A percentile compares a stretch with the other conserved stretches of the same genome.
phyloP scores from a whole-genome alignment of 1,140 invertebrate genomes.

The Harlomillsia oculata region DNA sequence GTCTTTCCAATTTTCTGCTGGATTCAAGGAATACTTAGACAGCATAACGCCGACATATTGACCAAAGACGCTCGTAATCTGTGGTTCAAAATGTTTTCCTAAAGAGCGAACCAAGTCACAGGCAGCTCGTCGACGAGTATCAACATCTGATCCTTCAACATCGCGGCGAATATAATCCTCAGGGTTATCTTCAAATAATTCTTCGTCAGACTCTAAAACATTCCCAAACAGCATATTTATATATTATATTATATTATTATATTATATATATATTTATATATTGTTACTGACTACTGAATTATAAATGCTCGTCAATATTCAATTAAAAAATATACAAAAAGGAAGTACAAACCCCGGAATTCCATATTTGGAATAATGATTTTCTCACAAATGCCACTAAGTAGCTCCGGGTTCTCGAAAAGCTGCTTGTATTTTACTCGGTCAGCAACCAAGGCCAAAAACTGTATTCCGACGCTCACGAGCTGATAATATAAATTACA shows the following conservation, averaged over 20 bases:
- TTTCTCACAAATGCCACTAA: constrained; percentile 91
- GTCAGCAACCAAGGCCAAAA: constrained; percentile 87
- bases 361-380: constrained; percentile 97
- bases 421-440: constrained; percentile 73
- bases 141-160: constrained; percentile 97
- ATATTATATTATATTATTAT: constrained; percentile 1
- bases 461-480: constrained; percentile 90
- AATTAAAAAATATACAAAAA: constrained; percentile 6
- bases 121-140: constrained; percentile 85
- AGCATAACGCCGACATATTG: constrained; percentile 75
- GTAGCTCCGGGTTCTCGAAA: constrained; percentile 76
- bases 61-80: constrained; percentile 86
- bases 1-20: constrained; percentile 70
- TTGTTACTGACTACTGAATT: not conserved
- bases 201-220: constrained; percentile 72
- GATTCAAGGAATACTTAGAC: constrained; percentile 63
- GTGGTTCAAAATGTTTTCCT: constrained; percentile 76
- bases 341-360: constrained; percentile 60
- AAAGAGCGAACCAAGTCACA: constrained; percentile 91
- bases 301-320: not conserved
- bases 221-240: not conserved
- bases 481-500: constrained; percentile 47
- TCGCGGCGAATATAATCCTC: constrained; percentile 96
- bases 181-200: constrained; percentile 93
- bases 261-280: not conserved